These are phyloP conservation scores for Venustoraphidia nigricollis DNA, from an alignment of 2,888 invertebrate genomes.

Conservation along the genomic window DNA sequence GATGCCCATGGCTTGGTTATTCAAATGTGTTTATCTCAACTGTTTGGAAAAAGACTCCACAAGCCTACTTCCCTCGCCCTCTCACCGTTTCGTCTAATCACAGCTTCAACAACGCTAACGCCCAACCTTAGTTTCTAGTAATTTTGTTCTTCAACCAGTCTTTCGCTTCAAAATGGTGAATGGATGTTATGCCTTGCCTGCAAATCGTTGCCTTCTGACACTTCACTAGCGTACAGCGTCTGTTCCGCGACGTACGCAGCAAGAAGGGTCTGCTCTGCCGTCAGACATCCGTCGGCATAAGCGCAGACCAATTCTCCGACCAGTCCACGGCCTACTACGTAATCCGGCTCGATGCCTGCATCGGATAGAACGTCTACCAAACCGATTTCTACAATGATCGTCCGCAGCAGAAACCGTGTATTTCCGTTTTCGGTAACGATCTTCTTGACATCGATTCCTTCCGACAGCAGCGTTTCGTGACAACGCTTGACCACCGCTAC, in stretches of 20 bases:
- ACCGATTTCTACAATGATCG: constrained; percentile 44
- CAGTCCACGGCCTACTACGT: constrained; percentile 55
- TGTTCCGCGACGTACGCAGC: constrained; percentile 39
- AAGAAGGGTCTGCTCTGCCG: constrained; percentile 64
- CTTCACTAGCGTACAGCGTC: too few relatives aligned
- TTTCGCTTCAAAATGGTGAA: too few relatives aligned
- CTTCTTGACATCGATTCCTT: constrained; percentile 46
- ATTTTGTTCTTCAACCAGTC: too few relatives aligned
- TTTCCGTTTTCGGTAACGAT: constrained; percentile 46
- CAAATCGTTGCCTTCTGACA: too few relatives aligned
- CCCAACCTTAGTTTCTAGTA: too few relatives aligned
- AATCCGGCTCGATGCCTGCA: constrained; percentile 22
- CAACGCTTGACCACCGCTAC: constrained; percentile 43
- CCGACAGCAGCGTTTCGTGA: constrained; percentile 42
- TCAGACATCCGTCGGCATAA: constrained; percentile 78
- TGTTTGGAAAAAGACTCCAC: too few relatives aligned
- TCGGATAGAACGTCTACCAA: constrained; percentile 31
- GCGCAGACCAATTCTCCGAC: constrained; percentile 83
- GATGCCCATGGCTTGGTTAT: too few relatives aligned
- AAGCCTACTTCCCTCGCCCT: too few relatives aligned
- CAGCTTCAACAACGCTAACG: too few relatives aligned
- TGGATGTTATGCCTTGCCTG: too few relatives aligned
- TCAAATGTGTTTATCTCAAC: too few relatives aligned
- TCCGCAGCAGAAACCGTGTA: constrained; percentile 54
- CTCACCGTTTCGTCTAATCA: too few relatives aligned